Conservation (phyloP, 2,113 vertebrate species). For the Poeciliopsis retropinna region DNA sequence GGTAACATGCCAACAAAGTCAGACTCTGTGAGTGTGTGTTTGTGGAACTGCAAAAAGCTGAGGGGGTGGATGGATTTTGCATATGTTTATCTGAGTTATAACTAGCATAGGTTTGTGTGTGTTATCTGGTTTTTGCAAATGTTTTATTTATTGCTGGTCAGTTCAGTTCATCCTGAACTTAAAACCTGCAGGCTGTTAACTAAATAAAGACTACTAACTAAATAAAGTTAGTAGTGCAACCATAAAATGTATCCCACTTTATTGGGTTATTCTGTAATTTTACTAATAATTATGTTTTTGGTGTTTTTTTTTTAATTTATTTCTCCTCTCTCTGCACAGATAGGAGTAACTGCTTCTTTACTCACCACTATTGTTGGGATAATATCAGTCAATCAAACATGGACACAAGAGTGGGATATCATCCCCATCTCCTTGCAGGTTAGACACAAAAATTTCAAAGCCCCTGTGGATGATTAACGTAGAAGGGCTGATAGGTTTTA, state of each 20-base stretch:
- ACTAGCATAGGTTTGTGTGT: background rate
- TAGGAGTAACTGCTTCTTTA: slow-evolving; percentile 86
- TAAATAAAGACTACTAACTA: background rate
- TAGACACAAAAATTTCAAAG: slow-evolving; percentile 40
- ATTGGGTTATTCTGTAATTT: background rate
- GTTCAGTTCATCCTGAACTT: slow-evolving; percentile 48
- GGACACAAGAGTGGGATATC: slow-evolving; percentile 93
- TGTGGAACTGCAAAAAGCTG: slow-evolving; percentile 7
- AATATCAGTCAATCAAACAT: slow-evolving; percentile 91
- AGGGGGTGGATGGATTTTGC: background rate
- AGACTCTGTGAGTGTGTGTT: background rate
- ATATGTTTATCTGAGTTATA: slow-evolving; percentile 9
- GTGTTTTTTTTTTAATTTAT: background rate
- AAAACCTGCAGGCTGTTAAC: background rate
- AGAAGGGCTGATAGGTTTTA: background rate
- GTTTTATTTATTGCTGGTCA: slow-evolving; percentile 13
- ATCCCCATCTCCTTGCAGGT: slow-evolving; percentile 93
- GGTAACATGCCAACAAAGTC: slow-evolving; percentile 75
- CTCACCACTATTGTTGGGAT: slow-evolving; percentile 88
- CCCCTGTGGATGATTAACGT: background rate
- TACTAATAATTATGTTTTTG: background rate
- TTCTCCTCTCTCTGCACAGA: slow-evolving; percentile 68
- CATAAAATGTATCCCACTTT: slow-evolving; percentile 22
- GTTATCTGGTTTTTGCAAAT: background rate
- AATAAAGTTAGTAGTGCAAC: background rate